These are phyloP conservation scores for Tetramorium simillimum DNA, from an alignment of 1,140 invertebrate species.

Conservation along the genomic window DNA sequence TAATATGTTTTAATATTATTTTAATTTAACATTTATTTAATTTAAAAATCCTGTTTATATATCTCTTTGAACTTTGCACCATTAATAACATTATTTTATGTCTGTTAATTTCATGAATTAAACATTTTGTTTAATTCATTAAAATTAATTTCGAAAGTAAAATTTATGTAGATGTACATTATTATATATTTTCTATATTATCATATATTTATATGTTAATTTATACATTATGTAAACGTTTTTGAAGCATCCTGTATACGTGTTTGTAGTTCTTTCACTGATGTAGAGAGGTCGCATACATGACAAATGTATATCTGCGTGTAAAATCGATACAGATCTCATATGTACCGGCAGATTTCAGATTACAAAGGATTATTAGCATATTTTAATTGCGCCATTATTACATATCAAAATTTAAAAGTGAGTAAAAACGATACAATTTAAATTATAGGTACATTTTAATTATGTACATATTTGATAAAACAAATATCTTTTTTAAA, in stretches of 20 bases:
- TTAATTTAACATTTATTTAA: background rate
- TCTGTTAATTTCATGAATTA: background rate
- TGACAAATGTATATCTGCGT: constrained; percentile 1
- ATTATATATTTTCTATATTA: background rate
- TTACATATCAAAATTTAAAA: background rate
- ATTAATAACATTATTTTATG: background rate
- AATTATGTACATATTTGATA: background rate
- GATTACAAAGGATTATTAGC: background rate
- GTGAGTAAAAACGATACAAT: background rate
- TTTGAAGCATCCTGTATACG: background rate
- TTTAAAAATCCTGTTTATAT: background rate
- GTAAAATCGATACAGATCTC: constrained; percentile 10
- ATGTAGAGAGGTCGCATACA: constrained; percentile 36
- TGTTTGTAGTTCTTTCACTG: constrained; percentile 6
- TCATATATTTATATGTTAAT: background rate
- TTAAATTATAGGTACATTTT: background rate
- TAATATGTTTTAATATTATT: background rate
- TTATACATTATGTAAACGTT: background rate
- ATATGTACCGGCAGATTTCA: constrained; percentile 18
- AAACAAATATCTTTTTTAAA: background rate
- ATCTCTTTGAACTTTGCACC: background rate
- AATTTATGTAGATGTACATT: background rate
- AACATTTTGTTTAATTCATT: background rate
- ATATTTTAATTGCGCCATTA: background rate
- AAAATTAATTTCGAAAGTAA: background rate